A percentile compares a stretch with the other conserved stretches of the same genome.
Evolutionary conservation across 2,888 invertebrate species (phyloP).

Genomic region (Microdon myrmicae): DNA sequence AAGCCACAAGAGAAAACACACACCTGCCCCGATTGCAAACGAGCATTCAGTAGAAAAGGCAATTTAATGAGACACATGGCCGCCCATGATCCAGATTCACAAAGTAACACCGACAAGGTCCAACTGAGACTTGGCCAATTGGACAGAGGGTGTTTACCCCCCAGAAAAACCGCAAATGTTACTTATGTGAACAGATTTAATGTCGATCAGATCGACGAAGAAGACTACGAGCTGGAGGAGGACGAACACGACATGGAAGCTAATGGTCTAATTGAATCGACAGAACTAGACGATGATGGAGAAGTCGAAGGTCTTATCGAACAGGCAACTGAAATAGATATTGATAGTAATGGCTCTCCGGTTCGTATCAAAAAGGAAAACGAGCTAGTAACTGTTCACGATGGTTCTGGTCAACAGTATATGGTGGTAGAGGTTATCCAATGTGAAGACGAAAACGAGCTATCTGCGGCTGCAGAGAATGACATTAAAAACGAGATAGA

Average conservation of each 20-base stretch:
- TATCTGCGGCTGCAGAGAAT: constrained; percentile 2
- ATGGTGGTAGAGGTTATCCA: constrained; percentile 92
- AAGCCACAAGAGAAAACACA: constrained; percentile 89
- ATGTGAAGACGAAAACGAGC: constrained; percentile 74
- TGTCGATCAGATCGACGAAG: constrained; percentile 58
- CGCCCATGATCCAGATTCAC: constrained; percentile 87
- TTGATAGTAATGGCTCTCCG: constrained; percentile 29
- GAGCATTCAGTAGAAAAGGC: constrained; percentile 86
- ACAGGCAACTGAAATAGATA: not conserved
- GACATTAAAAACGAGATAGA: constrained; percentile 31
- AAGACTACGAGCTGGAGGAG: constrained; percentile 57
- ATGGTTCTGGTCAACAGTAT: constrained; percentile 82
- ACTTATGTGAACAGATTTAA: constrained; percentile 59
- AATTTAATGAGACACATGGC: constrained; percentile 93
- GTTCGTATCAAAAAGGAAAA: constrained; percentile 68
- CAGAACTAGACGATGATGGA: constrained; percentile 30
- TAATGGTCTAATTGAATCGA: too few species aligned
- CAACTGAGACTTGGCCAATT: constrained; percentile 80
- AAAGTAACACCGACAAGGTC: constrained; percentile 77
- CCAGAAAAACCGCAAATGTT: constrained; percentile 56
- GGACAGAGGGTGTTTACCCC: constrained; percentile 65
- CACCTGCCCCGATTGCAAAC: constrained; percentile 80
- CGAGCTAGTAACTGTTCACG: constrained; percentile 73
- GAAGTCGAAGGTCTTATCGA: constrained; percentile 1
- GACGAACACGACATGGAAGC: constrained; percentile 59